Percentiles rank a stretch among this genome's conserved stretches.
phyloP scores from a whole-genome alignment of 2,888 invertebrate species.

The Cephus pulcher region DNA sequence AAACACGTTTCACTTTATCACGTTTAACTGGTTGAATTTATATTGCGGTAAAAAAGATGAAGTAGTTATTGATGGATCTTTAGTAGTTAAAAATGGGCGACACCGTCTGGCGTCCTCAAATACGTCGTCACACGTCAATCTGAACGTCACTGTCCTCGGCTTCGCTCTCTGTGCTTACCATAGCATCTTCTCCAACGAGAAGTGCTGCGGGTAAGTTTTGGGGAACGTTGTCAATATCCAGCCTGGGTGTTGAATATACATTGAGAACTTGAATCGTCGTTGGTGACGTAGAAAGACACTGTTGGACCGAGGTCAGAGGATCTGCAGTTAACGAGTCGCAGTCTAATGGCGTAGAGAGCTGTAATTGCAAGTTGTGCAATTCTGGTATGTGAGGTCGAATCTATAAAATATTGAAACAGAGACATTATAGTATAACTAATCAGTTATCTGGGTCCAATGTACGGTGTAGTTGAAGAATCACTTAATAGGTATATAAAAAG shows the following conservation, averaged over 20 bases:
- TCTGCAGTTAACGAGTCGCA: slow-evolving; percentile 55
- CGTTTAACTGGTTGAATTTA: too few relatives aligned
- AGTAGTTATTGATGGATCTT: too few relatives aligned
- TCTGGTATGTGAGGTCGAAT: slow-evolving; percentile 77
- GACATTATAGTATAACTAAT: neutral
- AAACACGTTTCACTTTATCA: too few relatives aligned
- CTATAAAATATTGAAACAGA: slow-evolving; percentile 60
- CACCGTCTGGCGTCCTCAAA: slow-evolving; percentile 15
- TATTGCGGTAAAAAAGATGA: too few relatives aligned
- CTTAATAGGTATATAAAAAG: neutral
- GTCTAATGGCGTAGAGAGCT: slow-evolving; percentile 59
- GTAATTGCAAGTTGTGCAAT: slow-evolving; percentile 73
- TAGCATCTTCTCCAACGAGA: slow-evolving; percentile 65
- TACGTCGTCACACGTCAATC: slow-evolving; percentile 63
- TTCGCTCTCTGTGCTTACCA: slow-evolving; percentile 65
- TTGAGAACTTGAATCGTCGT: slow-evolving; percentile 65
- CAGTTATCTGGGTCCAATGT: too few relatives aligned
- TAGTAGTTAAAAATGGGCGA: neutral
- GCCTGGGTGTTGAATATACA: slow-evolving; percentile 62
- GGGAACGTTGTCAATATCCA: slow-evolving; percentile 64
- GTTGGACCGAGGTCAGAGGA: slow-evolving; percentile 59
- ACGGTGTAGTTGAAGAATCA: neutral
- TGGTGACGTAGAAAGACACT: slow-evolving; percentile 60
- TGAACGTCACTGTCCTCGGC: slow-evolving; percentile 66
- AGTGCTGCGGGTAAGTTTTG: slow-evolving; percentile 65